Base-by-base conservation (phyloP, 2,888 invertebrate species). In the Carabus problematicus region DNA sequence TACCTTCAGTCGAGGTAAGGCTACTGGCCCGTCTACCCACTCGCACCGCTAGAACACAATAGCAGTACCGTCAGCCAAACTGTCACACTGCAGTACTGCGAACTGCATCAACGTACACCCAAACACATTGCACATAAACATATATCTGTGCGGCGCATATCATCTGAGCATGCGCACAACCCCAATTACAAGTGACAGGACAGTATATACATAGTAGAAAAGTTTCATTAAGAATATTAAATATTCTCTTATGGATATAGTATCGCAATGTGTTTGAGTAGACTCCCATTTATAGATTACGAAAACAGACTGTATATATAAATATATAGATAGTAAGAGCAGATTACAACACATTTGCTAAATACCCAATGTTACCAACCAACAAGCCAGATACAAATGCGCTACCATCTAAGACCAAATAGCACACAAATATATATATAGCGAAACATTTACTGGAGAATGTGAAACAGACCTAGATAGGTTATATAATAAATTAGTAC, bases 1-100 rank as follows among this genome's bases (percentile, higher is more conserved):
- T 83, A 83, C 82, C 83, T 82, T 83, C 82, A 75, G 81, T 76
- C 72, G 81, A 81, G 75, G 79, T 79, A 78, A 82, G 79, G 78
- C 82, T 82, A 79, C 82, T 82, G 75, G 82, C 79, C 78, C 82
- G 81, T 76, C 83, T 81, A 75, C 82, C 81, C 76, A 83, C 80
- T 79, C 80, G 82, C 74, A 84, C 79, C 78, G 83, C 84, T 83
- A 82, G 79, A 82, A 82, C 80, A 81, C 80, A 78, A 79, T 75
- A 74, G 77, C 76, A 69, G 62, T 62, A 78, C 76, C 76, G 76
- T 78, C 75, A 29, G 29, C 29, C 29, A 29, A 29, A 29, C 29
- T 29, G 29, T 29, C 29, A 29, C 29, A 29, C 29, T 29, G 29
- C 29, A 29, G 29, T 29, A 29, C 29, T 29, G 29, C 29, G 64